Base-by-base conservation (phyloP, 2,888 invertebrate genomes). In the Synergus umbraculus region DNA sequence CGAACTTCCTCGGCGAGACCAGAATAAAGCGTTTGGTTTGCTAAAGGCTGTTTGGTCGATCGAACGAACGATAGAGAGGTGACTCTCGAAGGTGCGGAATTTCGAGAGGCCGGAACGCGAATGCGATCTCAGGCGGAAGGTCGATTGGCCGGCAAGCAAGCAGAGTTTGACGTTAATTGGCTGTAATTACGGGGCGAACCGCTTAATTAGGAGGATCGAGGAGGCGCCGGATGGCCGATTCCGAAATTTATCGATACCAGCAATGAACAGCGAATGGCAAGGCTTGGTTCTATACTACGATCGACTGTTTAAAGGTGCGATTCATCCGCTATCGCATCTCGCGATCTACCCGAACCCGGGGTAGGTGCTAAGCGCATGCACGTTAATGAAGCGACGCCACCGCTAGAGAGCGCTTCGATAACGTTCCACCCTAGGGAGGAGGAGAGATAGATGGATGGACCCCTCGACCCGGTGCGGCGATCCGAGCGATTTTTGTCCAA, bases 301-400 rank as follows among this genome's bases (percentile, higher is more conserved):
- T 64, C 44, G 77, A 66, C 44, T 77, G 79, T 82, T 84, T 81
- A 82, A 83, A 78, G 83, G 79, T 49, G 76, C 82, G 79, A 82
- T 83, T 78, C 64, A 78, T 12, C 76, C 67, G 86, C 84, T 91
- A 91, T 91, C 91, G 83, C 60, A 86, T 88, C 87, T 89, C 86
- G 86, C 86, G 88, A 91, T 91, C 91, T 86, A 76, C 81, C 84
- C 82, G 78, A 58, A 76, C 49, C 64, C 81, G 83, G 80, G 79
- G 86, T 85, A 86, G 86, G 88, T 85, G 89, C 86, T 86, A 87
- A 87, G 85, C 85, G 86, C 85, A 86, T 87, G 86, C 86, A 84
- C 88, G 88, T 90, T 91, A 91, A 91, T 91, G 90, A 91, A 90
- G 87, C 86, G 86, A 89, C 85, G 86, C 83, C 83, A 83, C 83